phyloP scores from a whole-genome alignment of 2,797 vertebrate genomes.

The Gila robusta region DNA sequence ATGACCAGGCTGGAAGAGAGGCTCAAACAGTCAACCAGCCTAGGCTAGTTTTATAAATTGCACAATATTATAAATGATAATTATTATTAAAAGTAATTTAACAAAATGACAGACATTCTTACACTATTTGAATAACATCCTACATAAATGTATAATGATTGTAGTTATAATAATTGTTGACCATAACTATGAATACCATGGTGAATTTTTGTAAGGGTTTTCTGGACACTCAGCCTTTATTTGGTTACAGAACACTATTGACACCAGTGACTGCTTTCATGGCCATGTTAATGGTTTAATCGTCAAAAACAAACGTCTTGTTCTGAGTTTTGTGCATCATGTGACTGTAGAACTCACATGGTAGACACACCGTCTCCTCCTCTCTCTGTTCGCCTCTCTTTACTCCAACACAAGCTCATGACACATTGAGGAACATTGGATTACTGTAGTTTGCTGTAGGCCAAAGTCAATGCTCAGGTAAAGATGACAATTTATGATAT shows the following conservation, averaged over 20 bases:
- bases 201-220: neutral
- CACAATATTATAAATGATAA: neutral
- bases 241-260: neutral
- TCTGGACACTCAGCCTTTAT: neutral
- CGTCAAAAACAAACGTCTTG: neutral
- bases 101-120: neutral
- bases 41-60: neutral
- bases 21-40: neutral
- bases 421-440: neutral
- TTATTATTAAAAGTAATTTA: neutral
- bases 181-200: neutral
- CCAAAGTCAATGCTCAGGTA: conserved; percentile 12
- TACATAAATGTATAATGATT: neutral
- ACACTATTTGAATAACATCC: no score
- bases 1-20: no score
- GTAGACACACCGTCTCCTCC: conserved; percentile 9
- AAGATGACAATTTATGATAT: conserved; percentile 1
- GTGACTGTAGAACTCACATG: conserved; percentile 40
- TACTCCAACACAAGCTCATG: neutral
- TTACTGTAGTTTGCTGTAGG: conserved; percentile 10
- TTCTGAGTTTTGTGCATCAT: conserved; percentile 30
- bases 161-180: neutral
- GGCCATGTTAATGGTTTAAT: conserved; percentile 26
- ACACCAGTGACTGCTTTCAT: conserved; percentile 5
- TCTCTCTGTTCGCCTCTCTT: neutral